Base-by-base conservation (phyloP, 2,797 vertebrate genomes). In the Antrozous pallidus region DNA sequence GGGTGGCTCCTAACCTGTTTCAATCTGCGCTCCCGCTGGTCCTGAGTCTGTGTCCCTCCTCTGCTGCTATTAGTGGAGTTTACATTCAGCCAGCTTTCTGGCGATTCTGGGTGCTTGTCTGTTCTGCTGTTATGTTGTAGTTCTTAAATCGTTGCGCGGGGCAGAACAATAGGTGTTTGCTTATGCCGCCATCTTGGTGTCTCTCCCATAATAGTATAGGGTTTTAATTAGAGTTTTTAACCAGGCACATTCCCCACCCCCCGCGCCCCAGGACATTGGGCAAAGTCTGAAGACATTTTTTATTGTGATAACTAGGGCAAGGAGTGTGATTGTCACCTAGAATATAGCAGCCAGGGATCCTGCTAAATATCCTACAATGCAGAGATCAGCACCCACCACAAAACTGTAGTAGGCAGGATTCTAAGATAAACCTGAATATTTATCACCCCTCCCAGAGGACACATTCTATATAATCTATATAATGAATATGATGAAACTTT, bases 361-460 rank as follows among this genome's bases (percentile, higher is more conserved):
- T 86, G 14, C 9, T 73, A 38, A 88, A 24, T 22, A 56, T 78
- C 17, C 36, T 42, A 8, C 20, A 65, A 36, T 28, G 12, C 24
- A 70, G 22, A 1, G 5, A 70, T 54, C 3, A 22, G 22, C 26
- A 92, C 0, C 0, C 16, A 26, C 12, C 69, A 13, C 12, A 51
- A 58, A 84, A 3, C 17, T 31, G 2, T 6, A 11, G 26, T 38
- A 77, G n/a, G 4, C 6, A 84, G 18, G 31, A 11, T 73, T 79
- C 45, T 33, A 87, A 69, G 69, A 83, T 33, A 38, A 10, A n/a
- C 28, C 20, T 73, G 38, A 86, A 56, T 11, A 6, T 26, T 61
- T 42, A 71, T n/a, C 7, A 40, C 1, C 3, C 0, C 8, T 51
- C 4, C 12, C 4, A 40, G 12, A 4, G 0, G 49, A 26, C 7